phyloP scores from a whole-genome alignment of 2,888 invertebrate genomes.

The Reticulitermes lucifugus region DNA sequence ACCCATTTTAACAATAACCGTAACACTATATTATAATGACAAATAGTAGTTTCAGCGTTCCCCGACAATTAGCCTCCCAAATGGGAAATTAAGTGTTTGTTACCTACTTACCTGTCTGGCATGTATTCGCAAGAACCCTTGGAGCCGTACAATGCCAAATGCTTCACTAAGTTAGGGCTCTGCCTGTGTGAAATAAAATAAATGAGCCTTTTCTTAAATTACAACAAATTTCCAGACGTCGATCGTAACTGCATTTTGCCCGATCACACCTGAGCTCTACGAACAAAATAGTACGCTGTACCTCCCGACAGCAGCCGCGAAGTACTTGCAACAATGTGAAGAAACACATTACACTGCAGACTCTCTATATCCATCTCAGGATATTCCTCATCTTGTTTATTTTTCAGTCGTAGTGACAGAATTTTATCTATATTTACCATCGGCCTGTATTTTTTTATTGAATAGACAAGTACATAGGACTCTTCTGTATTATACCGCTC shows the following conservation, averaged over 20 bases:
- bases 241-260: neutral
- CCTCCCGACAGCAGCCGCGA: neutral
- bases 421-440: neutral
- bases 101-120: too few relatives aligned
- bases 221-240: neutral
- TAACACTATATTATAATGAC: too few relatives aligned
- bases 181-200: neutral
- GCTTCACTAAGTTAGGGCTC: neutral
- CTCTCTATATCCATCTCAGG: neutral
- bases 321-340: slow-evolving; percentile 1
- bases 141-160: too few relatives aligned
- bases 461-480: neutral
- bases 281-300: neutral
- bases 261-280: neutral
- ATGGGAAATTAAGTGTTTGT: too few relatives aligned
- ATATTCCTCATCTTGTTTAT: neutral
- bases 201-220: neutral
- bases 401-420: neutral
- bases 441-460: neutral
- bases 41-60: too few relatives aligned
- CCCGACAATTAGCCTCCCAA: too few relatives aligned
- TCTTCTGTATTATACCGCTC: neutral
- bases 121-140: too few relatives aligned
- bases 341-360: neutral
- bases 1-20: too few relatives aligned